phyloP scores from a whole-genome alignment of 2,888 invertebrate genomes.

The Conistra vaccinii region DNA sequence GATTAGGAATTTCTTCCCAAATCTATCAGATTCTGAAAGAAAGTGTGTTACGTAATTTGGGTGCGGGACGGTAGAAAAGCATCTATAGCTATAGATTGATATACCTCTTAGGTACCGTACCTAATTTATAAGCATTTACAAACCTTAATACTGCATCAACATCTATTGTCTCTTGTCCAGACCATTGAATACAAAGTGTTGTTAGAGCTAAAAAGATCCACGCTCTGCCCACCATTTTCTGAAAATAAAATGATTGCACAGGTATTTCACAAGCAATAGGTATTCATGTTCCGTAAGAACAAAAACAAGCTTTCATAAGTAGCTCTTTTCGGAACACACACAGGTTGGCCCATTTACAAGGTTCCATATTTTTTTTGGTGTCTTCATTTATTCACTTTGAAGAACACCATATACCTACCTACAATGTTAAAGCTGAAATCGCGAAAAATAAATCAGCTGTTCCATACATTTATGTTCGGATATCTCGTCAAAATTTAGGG shows the following conservation, averaged over 20 bases:
- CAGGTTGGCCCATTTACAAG: neutral
- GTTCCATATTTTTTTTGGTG: too few relatives aligned
- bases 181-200: slow-evolving; percentile 42
- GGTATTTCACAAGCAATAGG: neutral
- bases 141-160: slow-evolving; percentile 36
- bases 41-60: neutral
- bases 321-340: neutral
- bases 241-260: slow-evolving; percentile 15
- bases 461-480: too few relatives aligned
- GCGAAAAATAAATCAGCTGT: too few relatives aligned
- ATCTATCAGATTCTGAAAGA: neutral
- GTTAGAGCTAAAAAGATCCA: slow-evolving; percentile 34
- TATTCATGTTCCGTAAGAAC: neutral
- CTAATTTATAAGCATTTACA: slow-evolving; percentile 5
- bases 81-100: neutral
- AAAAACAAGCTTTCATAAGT: neutral
- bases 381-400: too few relatives aligned
- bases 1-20: neutral
- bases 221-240: slow-evolving; percentile 44
- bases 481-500: too few relatives aligned
- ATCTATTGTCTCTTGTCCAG: slow-evolving; percentile 34
- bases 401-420: too few relatives aligned
- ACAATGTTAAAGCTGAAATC: too few relatives aligned
- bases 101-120: neutral
- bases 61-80: neutral